phyloP scores from a whole-genome alignment of 2,113 vertebrate species.

The Phaetusa simplex region DNA sequence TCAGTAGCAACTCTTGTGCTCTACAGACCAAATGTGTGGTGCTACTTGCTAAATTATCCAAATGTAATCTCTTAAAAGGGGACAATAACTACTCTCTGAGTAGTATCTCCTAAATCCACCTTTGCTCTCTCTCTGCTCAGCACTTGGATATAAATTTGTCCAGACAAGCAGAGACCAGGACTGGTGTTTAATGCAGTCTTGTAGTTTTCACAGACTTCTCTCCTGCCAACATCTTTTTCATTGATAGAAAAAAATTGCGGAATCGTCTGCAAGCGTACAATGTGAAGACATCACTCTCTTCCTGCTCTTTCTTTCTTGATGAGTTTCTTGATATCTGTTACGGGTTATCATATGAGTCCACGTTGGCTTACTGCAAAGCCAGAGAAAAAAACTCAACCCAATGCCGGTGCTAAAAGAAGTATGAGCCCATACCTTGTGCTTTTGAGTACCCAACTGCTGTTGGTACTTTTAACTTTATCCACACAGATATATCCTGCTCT shows the following conservation, averaged over 20 bases:
- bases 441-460: neutral
- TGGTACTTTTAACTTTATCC: neutral
- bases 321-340: neutral
- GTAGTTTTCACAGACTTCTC: neutral
- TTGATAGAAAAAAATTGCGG: neutral
- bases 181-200: neutral
- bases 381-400: neutral
- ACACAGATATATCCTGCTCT: neutral
- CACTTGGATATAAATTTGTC: neutral
- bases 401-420: fast-evolving
- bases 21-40: neutral
- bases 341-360: neutral
- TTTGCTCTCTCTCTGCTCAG: neutral
- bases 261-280: neutral
- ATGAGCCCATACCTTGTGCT: neutral
- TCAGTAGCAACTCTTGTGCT: neutral
- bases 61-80: neutral
- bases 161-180: neutral
- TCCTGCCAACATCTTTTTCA: neutral
- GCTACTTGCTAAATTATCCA: neutral
- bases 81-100: neutral
- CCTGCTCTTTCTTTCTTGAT: neutral
- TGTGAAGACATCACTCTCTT: neutral
- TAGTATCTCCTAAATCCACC: neutral
- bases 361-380: neutral